These are phyloP conservation scores for Thermophis baileyi DNA, from an alignment of 2,113 vertebrate genomes.

Conservation along the genomic window DNA sequence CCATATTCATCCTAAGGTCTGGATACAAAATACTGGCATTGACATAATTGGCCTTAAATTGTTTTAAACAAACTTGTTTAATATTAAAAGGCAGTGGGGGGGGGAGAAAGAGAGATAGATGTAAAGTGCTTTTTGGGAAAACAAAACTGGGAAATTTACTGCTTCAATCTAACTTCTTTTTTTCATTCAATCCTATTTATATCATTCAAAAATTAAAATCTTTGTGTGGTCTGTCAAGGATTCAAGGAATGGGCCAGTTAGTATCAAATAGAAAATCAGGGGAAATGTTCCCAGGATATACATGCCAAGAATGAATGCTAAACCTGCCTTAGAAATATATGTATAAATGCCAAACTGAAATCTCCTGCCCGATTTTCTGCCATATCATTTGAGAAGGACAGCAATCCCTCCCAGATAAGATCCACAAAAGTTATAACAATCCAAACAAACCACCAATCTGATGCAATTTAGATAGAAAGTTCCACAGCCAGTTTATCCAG, in stretches of 20 bases:
- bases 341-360: conserved; percentile 41
- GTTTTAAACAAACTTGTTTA: conserved; percentile 2
- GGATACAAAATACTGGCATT: neutral
- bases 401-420: conserved; percentile 56
- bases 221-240: conserved; percentile 44
- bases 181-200: conserved; percentile 10
- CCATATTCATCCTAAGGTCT: neutral
- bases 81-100: neutral
- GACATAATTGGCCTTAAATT: neutral
- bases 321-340: conserved; percentile 51
- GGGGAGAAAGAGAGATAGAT: neutral
- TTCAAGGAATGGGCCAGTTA: conserved; percentile 57
- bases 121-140: neutral
- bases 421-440: conserved; percentile 55
- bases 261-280: conserved; percentile 43
- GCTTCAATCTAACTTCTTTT: conserved; percentile 22
- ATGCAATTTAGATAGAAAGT: conserved; percentile 58
- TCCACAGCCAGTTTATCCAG: conserved; percentile 46
- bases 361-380: conserved; percentile 57
- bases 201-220: conserved; percentile 41
- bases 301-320: conserved; percentile 52
- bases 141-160: conserved; percentile 1
- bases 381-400: conserved; percentile 61
- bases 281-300: conserved; percentile 46
- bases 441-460: conserved; percentile 38